Conservation (phyloP, 2,797 vertebrate species). For the Sebastes alutus region DNA sequence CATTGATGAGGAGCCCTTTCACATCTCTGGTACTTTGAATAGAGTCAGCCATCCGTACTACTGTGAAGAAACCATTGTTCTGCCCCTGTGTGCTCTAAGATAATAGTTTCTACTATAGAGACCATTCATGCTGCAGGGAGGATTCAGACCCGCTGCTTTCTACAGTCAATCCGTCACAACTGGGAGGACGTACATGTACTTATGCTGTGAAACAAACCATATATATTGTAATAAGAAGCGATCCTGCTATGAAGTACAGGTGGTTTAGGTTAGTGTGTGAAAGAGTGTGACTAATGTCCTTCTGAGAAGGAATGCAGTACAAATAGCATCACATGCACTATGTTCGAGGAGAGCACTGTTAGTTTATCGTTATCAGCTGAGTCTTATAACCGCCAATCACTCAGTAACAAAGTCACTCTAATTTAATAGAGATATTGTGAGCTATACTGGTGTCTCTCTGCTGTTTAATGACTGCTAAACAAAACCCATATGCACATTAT, state of each 20-base stretch:
- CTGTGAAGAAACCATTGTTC: constrained; percentile 57
- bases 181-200: not conserved
- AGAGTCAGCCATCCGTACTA: constrained; percentile 48
- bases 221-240: constrained; percentile 12
- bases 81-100: constrained; percentile 42
- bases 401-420: constrained; percentile 12
- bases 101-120: constrained; percentile 54
- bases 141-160: constrained; percentile 13
- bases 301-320: constrained; percentile 8
- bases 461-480: not conserved
- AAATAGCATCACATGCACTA: not conserved
- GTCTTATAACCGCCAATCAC: constrained; percentile 1
- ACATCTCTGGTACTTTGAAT: constrained; percentile 34
- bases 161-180: not conserved
- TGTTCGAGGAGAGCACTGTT: not conserved
- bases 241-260: constrained; percentile 19
- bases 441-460: not conserved
- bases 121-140: constrained; percentile 46
- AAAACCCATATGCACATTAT: constrained; percentile 5
- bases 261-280: constrained; percentile 44
- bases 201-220: constrained; percentile 32
- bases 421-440: constrained; percentile 11
- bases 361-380: constrained; percentile 41
- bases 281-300: constrained; percentile 35
- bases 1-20: constrained; percentile 23